These are phyloP conservation scores for Rhinoderma darwinii DNA, from an alignment of 2,113 vertebrate species.

Conservation along the genomic window DNA sequence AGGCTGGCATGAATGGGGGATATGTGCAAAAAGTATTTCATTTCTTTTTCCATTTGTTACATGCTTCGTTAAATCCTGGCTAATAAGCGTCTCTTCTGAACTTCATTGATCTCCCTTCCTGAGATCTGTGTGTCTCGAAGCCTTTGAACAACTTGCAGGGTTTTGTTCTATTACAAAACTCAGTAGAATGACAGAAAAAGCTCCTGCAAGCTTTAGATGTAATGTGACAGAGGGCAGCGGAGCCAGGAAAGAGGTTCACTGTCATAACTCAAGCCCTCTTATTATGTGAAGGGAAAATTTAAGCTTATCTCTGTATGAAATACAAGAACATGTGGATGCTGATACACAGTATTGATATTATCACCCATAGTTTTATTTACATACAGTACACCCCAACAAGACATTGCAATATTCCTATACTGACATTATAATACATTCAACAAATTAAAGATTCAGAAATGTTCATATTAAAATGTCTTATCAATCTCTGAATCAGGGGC, in stretches of 20 bases:
- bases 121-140: constrained; percentile 42
- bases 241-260: constrained; percentile 18
- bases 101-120: constrained; percentile 55
- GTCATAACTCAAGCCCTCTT: neutral
- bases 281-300: constrained; percentile 31
- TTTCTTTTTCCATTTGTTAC: constrained; percentile 34
- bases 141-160: constrained; percentile 56
- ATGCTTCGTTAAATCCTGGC: constrained; percentile 48
- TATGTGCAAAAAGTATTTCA: constrained; percentile 29
- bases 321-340: neutral
- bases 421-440: no score
- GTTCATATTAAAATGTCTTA: no score
- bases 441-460: no score
- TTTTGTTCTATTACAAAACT: constrained; percentile 55
- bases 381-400: neutral
- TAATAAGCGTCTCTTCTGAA: constrained; percentile 53
- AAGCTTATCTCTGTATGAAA: constrained; percentile 15
- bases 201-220: constrained; percentile 38
- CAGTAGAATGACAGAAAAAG: constrained; percentile 39
- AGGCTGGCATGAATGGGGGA: constrained; percentile 5
- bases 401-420: no score
- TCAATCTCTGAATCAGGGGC: no score
- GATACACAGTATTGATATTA: neutral
- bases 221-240: constrained; percentile 52
- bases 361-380: neutral